Evolutionary conservation across 2,888 invertebrate species (phyloP), one percentile per base, ranked within the genome.

Genomic region (Apocheima hispidaria): DNA sequence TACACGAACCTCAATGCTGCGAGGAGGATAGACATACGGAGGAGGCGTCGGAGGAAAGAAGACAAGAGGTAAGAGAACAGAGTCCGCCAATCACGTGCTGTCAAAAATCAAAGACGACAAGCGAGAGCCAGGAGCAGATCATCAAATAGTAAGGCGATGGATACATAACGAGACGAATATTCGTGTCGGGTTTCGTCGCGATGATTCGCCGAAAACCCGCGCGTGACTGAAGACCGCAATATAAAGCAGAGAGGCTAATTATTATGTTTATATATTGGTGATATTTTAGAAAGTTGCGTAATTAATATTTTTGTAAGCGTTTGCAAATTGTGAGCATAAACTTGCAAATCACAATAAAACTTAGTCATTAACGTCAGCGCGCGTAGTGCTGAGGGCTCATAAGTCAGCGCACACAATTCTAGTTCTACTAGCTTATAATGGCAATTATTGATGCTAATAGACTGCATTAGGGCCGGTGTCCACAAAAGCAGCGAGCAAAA

Each of bases 121-220:
- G 84, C 12, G 90, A 87, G 18, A 92, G 92, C 63, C 91, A 90
- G 65, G 91, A 92, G 63, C 87, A 90, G 60, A 92, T 92, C 43
- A 72, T 89, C 30, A 65, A 51, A 43, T 61, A 66, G 54, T 44
- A 46, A 44, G 16, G 16, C 26, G n/a, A 9, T 10, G 14, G 7
- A 3, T 44, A 44, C 16, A 44, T n/a, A 2, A 4, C 16, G 26
- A 14, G 28, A 41, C 21, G 21, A n/a, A 41, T 23, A 21, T 41
- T 18, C n/a, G n/a, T 41, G n/a, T n/a, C n/a, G 38, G 20, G 20
- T 3, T 10, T 9, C 4, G 10, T 41, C 7, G 43, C 16, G 43
- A 44, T 16, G 7, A 16, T 44, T 44, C 43, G 26, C 14, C 9
- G 41, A 23, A n/a, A n/a, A 1, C n/a, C n/a, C n/a, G n/a, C n/a